Conservation (phyloP, 30 jellyfish, hydroid and myxozoan genomes). For the Chrysaora quinquecirrha region DNA sequence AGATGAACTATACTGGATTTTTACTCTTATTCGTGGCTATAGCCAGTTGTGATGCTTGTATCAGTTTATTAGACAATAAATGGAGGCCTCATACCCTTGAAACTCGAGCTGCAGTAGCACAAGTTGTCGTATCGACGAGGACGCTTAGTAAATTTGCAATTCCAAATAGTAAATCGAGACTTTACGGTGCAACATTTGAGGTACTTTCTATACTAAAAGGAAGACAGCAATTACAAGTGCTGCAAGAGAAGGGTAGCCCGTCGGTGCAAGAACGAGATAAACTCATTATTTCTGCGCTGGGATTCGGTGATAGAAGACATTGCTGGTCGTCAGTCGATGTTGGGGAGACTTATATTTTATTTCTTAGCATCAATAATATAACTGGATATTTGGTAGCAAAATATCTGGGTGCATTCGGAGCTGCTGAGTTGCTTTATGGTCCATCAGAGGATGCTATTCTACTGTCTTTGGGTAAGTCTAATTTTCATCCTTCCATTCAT, state of each 20-base stretch:
- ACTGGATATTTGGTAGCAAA: conserved; percentile 85
- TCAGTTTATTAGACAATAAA: conserved; percentile 69
- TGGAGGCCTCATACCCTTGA: conserved; percentile 91
- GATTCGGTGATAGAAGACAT: conserved; percentile 90
- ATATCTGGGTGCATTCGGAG: conserved; percentile 96
- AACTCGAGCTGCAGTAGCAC: conserved; percentile 87
- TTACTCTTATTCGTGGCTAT: conserved; percentile 24
- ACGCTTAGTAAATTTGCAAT: conserved; percentile 67
- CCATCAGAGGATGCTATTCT: conserved; percentile 85
- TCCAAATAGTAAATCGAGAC: conserved; percentile 35
- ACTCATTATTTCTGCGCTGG: conserved; percentile 74
- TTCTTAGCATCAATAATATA: conserved; percentile 71
- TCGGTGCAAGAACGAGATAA: conserved; percentile 72
- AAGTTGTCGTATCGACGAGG: conserved; percentile 84
- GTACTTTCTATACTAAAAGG: conserved; percentile 93
- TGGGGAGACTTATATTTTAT: conserved; percentile 88
- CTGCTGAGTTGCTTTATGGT: conserved; percentile 90
- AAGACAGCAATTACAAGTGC: conserved; percentile 68
- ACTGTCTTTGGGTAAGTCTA: conserved; percentile 81
- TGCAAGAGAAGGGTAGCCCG: conserved; percentile 69
- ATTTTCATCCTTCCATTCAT: not conserved
- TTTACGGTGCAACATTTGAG: conserved; percentile 86
- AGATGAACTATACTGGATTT: conserved; percentile 38
- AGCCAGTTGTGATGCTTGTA: conserved; percentile 73
- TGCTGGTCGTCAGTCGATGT: conserved; percentile 97